Evolutionary conservation across 2,888 invertebrate genomes (phyloP), one percentile per base, ranked within the genome.

Genomic region (Ectemnius lituratus): DNA sequence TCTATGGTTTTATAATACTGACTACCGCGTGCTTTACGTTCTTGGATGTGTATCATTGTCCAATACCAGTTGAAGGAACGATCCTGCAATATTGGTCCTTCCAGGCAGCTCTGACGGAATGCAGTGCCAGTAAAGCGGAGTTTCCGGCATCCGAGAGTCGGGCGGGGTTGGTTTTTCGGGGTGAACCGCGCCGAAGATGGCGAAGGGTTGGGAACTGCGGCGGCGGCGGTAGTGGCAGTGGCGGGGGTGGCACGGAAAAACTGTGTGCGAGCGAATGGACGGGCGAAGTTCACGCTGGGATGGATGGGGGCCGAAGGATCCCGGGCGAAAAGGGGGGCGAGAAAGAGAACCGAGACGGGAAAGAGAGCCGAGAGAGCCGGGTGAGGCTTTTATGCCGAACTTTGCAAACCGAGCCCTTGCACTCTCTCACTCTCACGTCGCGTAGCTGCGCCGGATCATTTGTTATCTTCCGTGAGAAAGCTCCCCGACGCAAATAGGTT

Each of bases 401-500:
- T 84, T 84, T 82, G 80, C 84, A 76, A 73, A 73, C 77, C 78
- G 78, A 78, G 82, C 80, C 79, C 83, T 80, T 80, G 76, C 37
- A 1, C 37, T 37, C 37, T 37, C 37, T 37, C 37, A 6, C 37
- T 37, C 37, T 6, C 37, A 37, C 37, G 5, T 11, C 37, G 11
- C 8, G 8, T n/a, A 37, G 37, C 37, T 8, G 8, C 37, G 37
- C 1, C 79, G 84, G 80, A 84, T 84, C 83, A 84, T 84, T 84
- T 84, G 84, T 84, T 84, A 84, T 84, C 83, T 84, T 86, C 85
- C 85, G 83, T 76, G 82, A 85, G 84, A 87, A 87, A 87, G 86
- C 86, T 88, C 85, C 81, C 87, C 87, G 87, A 80, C 85, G 86
- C 84, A 87, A 88, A 88, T 88, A 88, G 84, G 84, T 86, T 86